Percentiles rank a stretch among this genome's conserved stretches.
Evolutionary conservation across 2,113 vertebrate species (phyloP).

Genomic region (Stigmatopora argus): DNA sequence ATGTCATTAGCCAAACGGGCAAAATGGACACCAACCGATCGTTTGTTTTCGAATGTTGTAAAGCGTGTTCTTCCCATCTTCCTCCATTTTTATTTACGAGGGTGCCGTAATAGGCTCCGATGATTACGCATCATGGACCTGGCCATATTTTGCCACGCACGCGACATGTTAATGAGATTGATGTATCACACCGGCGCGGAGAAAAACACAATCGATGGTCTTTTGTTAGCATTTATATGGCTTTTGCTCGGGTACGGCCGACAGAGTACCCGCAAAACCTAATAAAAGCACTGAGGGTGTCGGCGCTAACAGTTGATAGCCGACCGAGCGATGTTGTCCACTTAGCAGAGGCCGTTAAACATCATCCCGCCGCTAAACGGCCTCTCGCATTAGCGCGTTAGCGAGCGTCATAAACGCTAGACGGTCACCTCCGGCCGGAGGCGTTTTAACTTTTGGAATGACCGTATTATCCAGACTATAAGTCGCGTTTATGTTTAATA

Average conservation of each 20-base stretch:
- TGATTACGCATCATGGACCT: conserved; percentile 16
- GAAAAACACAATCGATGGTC: conserved; percentile 49
- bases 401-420: conserved; percentile 41
- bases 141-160: conserved; percentile 18
- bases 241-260: conserved; percentile 43
- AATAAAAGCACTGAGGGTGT: conserved; percentile 21
- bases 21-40: background rate
- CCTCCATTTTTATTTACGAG: conserved; percentile 16
- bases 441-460: background rate
- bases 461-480: no score
- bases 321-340: conserved; percentile 25
- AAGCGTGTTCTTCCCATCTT: conserved; percentile 6
- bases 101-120: conserved; percentile 30
- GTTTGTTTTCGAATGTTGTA: conserved; percentile 10
- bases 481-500: no score
- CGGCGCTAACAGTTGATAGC: conserved; percentile 24
- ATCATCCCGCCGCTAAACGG: conserved; percentile 31
- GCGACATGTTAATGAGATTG: conserved; percentile 47
- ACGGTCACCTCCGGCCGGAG: conserved; percentile 33
- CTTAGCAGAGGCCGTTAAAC: conserved; percentile 50
- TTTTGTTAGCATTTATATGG: conserved; percentile 42
- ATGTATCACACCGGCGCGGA: conserved; percentile 39
- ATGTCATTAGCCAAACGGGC: no score
- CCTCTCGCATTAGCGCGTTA: conserved; percentile 28
- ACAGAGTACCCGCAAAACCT: conserved; percentile 21